Evolutionary conservation across 53 echinoderm and acorn worm genomes (phyloP).

Genomic region (Astropecten irregularis): DNA sequence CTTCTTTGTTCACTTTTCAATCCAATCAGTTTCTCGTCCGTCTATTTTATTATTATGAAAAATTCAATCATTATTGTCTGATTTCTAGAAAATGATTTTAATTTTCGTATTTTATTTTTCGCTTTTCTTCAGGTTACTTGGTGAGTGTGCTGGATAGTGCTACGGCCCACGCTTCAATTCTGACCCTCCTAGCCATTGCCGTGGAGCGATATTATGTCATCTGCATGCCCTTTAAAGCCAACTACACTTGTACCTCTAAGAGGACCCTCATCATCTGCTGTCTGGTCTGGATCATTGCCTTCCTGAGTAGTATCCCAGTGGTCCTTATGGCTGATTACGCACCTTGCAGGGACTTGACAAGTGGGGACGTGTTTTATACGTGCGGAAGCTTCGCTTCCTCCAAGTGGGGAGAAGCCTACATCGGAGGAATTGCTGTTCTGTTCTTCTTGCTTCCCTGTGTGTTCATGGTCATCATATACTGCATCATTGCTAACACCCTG

Average conservation of each 20-base stretch:
- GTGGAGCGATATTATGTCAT: slow-evolving; percentile 87
- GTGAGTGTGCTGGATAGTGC: slow-evolving; percentile 70
- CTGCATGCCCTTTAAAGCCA: slow-evolving; percentile 86
- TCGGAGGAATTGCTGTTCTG: slow-evolving; percentile 51
- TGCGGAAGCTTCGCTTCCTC: slow-evolving; percentile 42
- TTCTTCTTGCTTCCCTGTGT: slow-evolving; percentile 76
- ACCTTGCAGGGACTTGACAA: not conserved
- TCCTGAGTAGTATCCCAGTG: slow-evolving; percentile 65
- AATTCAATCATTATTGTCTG: too few relatives aligned
- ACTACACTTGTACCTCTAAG: slow-evolving; percentile 80
- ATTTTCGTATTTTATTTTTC: too few relatives aligned
- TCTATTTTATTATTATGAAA: too few relatives aligned
- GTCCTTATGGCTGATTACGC: slow-evolving; percentile 44
- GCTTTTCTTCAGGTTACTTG: slow-evolving; percentile 70
- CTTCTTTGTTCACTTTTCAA: too few relatives aligned
- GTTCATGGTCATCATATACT: slow-evolving; percentile 70
- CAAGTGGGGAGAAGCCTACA: slow-evolving; percentile 43
- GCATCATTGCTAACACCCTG: slow-evolving; percentile 73
- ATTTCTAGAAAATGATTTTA: too few relatives aligned
- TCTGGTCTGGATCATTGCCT: slow-evolving; percentile 74
- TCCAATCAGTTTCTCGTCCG: not conserved
- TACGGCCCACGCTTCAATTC: slow-evolving; percentile 71
- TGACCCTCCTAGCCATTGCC: slow-evolving; percentile 84
- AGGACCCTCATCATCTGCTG: slow-evolving; percentile 73
- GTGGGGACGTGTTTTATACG: not conserved